Evolutionary conservation across 1,140 invertebrate species (phyloP), one percentile per base, ranked within the genome.

Genomic region (Thalassaphorura encarpata): DNA sequence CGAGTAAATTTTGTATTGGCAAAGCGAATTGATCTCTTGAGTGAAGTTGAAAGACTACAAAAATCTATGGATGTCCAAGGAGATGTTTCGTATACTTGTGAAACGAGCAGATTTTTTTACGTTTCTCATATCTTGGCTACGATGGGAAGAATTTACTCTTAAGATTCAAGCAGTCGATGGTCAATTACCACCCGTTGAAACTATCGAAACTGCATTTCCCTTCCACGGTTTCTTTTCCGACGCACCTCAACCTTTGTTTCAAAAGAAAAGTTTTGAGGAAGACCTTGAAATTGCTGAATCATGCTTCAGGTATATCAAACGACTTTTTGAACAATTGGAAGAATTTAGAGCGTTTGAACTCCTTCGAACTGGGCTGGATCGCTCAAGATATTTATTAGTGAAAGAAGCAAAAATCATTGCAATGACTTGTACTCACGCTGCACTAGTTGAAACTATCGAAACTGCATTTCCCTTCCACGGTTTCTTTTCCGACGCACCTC

Each of bases 351-450:
- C 97, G 0, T 99, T 99, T 75, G 97, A 99, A 71, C 72, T 98
- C 3, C 71, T 99, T 1, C 77, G 97, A 29, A 96, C 89, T 59
- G 96, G 96, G 3, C 71, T 94, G 11, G 97, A 99, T 72, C 76
- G 95, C 3, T 56, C 56, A n/a, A 89, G 96, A 60, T 99, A 99
- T 72, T 75, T 99, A 16, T 72, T 99, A 1, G 93, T 99, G 0
- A 97, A 97, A 71, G 97, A 99, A 73, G 96, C 96, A 0, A 99
- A 98, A 75, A 97, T 99, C 26, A 99, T 99, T 66, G 97, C 97
- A 2, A 99, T 99, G 97, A 99, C 97, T 1, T 99, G 97, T 77
- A 99, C 97, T 0, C 97, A 99, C 73, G 96, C 97, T 16, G 97
- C 96, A 1, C 76, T 99, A 43, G 56, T 75, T 2, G 70, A 76